These are phyloP conservation scores for Protobothrops flavoviridis DNA, from an alignment of 2,113 vertebrate genomes.

Conservation along the genomic window DNA sequence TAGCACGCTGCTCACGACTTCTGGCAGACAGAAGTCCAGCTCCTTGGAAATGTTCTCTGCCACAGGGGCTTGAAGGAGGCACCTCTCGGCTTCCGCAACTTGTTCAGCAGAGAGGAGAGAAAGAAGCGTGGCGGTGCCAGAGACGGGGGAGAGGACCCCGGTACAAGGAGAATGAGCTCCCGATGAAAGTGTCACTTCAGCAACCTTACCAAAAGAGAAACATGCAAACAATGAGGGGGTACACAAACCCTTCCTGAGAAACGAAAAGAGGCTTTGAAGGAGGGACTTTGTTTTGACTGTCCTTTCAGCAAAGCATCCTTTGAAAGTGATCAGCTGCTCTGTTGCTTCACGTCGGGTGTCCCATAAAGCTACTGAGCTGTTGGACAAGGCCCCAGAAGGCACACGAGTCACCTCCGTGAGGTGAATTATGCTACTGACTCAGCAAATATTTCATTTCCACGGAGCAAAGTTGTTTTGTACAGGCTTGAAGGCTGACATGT, in stretches of 20 bases:
- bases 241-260: not conserved
- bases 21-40: slow-evolving; percentile 65
- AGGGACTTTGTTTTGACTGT: not conserved
- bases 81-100: slow-evolving; percentile 28
- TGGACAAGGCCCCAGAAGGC: not conserved
- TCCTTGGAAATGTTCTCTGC: slow-evolving; percentile 46
- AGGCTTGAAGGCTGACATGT: not conserved
- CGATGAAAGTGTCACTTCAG: slow-evolving; percentile 69
- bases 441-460: not conserved
- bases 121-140: slow-evolving; percentile 74
- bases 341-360: not conserved
- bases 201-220: slow-evolving; percentile 69
- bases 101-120: slow-evolving; percentile 68
- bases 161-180: slow-evolving; percentile 66
- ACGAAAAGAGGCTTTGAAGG: not conserved
- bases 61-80: slow-evolving; percentile 28
- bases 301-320: not conserved
- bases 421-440: not conserved
- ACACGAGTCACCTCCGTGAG: not conserved
- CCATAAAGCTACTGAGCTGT: not conserved
- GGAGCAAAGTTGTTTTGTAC: not conserved
- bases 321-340: not conserved
- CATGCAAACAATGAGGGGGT: not conserved
- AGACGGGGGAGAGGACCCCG: slow-evolving; percentile 81
- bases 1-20: slow-evolving; percentile 77